Base-by-base conservation (phyloP, 2,888 invertebrate species). In the Perdita meconis region DNA sequence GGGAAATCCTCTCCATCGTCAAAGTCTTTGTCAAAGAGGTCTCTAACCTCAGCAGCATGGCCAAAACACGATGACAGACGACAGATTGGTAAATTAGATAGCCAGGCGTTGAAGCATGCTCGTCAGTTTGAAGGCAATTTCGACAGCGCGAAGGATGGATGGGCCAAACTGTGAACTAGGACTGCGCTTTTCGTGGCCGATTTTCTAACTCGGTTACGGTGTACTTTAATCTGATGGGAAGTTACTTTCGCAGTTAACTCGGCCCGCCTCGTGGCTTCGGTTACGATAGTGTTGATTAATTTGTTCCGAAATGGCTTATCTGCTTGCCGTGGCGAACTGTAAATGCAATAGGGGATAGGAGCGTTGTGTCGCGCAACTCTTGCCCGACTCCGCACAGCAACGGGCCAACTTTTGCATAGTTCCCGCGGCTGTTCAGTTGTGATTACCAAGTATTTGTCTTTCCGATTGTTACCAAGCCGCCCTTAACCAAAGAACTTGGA, bases 281-380 rank as follows among this genome's bases (percentile, higher is more conserved):
- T 30, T 30, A 16, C 42, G 78, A 76, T 63, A 50, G 71, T 63
- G 76, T 67, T 76, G 76, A 78, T 78, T 76, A 76, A 78, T 78
- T 78, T 76, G 78, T 78, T 60, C 71, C 71, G 61, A 76, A 78
- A 76, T 47, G 76, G 76, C 76, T 78, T 76, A 76, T 76, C 70
- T 47, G 61, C 40, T 47, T 51, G 34, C 42, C 19, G 26, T 34
- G 70, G 68, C 57, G 26, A 50, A 77, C 74, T 68, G 50, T 50
- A 69, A 68, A 78, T 61, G 75, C 47, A 77, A 77, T 77, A 74
- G 50, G 68, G 34, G 24, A 12, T 65, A 34, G 65, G 10, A 47
- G 24, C 13, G 26, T 26, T 2, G 40, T 34, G 40, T 68, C 24
- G 3, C 13, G 19, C 26, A 55, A 38, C 59, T 53, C 57, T 59